Conservation (phyloP, 2,113 vertebrate species). For the Mohoua ochrocephala region DNA sequence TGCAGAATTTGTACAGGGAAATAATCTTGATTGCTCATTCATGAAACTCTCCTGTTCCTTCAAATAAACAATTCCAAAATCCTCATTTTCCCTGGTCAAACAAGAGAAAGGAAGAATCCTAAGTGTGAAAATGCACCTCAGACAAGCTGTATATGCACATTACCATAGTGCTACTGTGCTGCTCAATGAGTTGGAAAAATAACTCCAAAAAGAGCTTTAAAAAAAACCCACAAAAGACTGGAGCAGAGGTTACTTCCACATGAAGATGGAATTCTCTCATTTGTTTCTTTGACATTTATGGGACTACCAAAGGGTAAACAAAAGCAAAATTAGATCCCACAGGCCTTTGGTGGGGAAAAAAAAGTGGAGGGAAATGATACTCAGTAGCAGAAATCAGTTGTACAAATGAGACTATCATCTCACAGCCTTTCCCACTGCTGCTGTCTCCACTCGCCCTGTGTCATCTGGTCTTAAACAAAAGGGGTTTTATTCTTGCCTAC, state of each 20-base stretch:
- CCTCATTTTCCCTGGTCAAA: neutral
- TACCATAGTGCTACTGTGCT: neutral
- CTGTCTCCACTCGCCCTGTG: neutral
- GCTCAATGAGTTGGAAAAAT: slow-evolving; percentile 35
- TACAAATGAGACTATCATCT: neutral
- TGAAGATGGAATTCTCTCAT: slow-evolving; percentile 9
- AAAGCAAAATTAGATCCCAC: slow-evolving; percentile 52
- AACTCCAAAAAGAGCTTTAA: neutral
- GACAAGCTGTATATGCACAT: neutral
- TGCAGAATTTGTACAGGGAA: neutral
- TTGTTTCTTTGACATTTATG: slow-evolving; percentile 52
- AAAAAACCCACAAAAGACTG: neutral
- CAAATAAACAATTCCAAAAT: neutral
- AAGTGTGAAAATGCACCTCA: neutral
- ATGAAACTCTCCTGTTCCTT: neutral
- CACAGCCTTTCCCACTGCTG: neutral
- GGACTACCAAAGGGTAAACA: slow-evolving; percentile 45
- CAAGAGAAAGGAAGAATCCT: neutral
- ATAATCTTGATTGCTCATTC: neutral
- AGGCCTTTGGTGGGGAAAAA: neutral
- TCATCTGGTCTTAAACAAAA: neutral
- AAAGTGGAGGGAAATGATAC: neutral
- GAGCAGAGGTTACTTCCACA: slow-evolving; percentile 18
- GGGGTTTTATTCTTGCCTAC: neutral
- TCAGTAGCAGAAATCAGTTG: neutral